These are phyloP conservation scores for Archips xylosteana DNA, from an alignment of 2,888 invertebrate genomes.

Conservation along the genomic window DNA sequence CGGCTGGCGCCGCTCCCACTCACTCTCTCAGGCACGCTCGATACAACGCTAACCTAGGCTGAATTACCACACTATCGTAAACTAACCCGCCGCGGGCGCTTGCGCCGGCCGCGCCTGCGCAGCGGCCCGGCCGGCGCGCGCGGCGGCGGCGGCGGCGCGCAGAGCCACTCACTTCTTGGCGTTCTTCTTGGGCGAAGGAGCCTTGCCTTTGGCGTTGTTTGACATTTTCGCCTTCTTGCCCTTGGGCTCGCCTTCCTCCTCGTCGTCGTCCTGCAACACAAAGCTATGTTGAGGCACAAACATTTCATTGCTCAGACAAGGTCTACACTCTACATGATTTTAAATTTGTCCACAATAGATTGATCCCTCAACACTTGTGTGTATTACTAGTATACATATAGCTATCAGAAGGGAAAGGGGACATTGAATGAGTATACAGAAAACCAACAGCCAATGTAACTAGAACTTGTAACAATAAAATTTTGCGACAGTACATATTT, in stretches of 20 bases:
- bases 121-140: constrained; percentile 33
- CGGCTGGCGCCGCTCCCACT: constrained; percentile 22
- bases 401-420: constrained; percentile 81
- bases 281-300: background rate
- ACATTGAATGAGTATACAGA: constrained; percentile 75
- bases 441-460: constrained; percentile 79
- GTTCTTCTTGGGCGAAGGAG: constrained; percentile 90
- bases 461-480: constrained; percentile 39
- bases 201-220: constrained; percentile 89
- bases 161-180: constrained; percentile 79
- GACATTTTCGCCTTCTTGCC: constrained; percentile 92
- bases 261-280: constrained; percentile 86
- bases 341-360: background rate
- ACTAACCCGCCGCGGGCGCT: constrained; percentile 52
- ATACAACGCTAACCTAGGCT: constrained; percentile 78
- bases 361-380: background rate
- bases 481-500: constrained; percentile 40
- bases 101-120: constrained; percentile 43
- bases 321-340: too few species aligned
- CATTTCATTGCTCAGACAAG: background rate
- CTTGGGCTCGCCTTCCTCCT: constrained; percentile 92
- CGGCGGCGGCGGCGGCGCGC: constrained; percentile 44
- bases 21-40: constrained; percentile 50
- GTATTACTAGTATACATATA: constrained; percentile 17
- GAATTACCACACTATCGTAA: constrained; percentile 74